Percentiles rank a stretch among this genome's conserved stretches.
These are phyloP conservation scores for Bagarius yarrelli DNA, from an alignment of 2,113 vertebrate species.

Conservation along the genomic window DNA sequence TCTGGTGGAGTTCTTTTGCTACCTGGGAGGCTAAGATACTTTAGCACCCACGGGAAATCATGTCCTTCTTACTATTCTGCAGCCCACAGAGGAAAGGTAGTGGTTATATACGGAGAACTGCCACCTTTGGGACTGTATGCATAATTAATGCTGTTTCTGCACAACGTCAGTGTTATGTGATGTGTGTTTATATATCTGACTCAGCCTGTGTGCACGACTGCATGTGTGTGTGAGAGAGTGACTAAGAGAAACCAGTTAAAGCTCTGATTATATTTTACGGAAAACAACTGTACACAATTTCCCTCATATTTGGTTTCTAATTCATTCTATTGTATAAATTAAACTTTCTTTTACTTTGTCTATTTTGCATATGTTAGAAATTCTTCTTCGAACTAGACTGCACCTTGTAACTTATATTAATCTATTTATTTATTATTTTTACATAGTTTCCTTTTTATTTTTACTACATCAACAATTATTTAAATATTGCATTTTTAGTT, in stretches of 20 bases:
- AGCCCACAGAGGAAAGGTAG: constrained; percentile 26
- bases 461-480: no score
- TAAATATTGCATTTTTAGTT: no score
- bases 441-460: no score
- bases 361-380: no score
- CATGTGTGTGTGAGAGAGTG: neutral
- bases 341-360: no score
- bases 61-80: constrained; percentile 6
- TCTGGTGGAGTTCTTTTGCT: constrained; percentile 27
- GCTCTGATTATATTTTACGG: no score
- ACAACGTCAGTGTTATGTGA: constrained; percentile 22
- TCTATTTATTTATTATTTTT: no score
- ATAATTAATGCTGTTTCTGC: constrained; percentile 38
- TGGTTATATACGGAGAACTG: constrained; percentile 37
- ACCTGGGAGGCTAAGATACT: constrained; percentile 15
- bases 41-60: constrained; percentile 45
- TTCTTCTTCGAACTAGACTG: no score
- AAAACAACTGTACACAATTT: no score
- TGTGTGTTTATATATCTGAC: constrained; percentile 17
- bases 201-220: constrained; percentile 2
- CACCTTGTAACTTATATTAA: no score
- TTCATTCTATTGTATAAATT: no score
- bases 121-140: constrained; percentile 41
- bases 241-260: neutral
- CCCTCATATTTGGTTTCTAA: no score